These are phyloP conservation scores for Caenorhabditis japonica DNA, from an alignment of 2,888 invertebrate species.

Conservation along the genomic window DNA sequence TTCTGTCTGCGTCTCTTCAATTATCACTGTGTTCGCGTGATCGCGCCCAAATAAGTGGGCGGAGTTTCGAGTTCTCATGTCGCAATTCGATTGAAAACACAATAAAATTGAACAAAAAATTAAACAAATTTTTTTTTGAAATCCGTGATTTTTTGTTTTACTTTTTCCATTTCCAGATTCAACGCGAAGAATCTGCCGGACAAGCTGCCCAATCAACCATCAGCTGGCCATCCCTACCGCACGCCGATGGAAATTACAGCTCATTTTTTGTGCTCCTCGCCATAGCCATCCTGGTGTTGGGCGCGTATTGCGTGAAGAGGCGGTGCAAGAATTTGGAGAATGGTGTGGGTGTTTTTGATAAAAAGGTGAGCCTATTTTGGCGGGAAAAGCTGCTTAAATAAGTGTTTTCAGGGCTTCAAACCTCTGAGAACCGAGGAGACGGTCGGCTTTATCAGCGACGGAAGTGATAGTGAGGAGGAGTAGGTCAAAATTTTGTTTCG, in stretches of 20 bases:
- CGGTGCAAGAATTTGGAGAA: conserved; percentile 42
- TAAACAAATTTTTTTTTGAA: too few species aligned
- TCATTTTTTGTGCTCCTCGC: conserved; percentile 29
- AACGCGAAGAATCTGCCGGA: conserved; percentile 42
- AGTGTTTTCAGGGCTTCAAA: conserved; percentile 70
- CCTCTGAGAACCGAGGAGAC: conserved; percentile 69
- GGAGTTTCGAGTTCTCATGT: too few species aligned
- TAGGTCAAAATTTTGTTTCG: conserved; percentile 8
- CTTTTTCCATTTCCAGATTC: conserved; percentile 59
- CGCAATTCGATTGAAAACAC: too few species aligned
- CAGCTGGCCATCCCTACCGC: conserved; percentile 15
- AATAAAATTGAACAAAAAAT: too few species aligned
- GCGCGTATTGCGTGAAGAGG: conserved; percentile 35
- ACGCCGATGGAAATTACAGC: conserved; percentile 26
- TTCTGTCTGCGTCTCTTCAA: too few species aligned
- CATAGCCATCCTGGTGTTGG: conserved; percentile 30
- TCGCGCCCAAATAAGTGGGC: too few species aligned
- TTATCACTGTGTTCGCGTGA: too few species aligned
- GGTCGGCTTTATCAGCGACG: conserved; percentile 59
- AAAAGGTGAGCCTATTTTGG: conserved; percentile 22
- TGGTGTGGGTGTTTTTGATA: conserved; percentile 40
- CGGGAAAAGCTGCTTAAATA: too few species aligned
- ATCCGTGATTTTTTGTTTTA: too few species aligned
- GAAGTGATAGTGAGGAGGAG: conserved; percentile 60
- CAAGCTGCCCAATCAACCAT: background rate